Conservation (phyloP, 1,140 invertebrate genomes). For the Camponotus floridanus region DNA sequence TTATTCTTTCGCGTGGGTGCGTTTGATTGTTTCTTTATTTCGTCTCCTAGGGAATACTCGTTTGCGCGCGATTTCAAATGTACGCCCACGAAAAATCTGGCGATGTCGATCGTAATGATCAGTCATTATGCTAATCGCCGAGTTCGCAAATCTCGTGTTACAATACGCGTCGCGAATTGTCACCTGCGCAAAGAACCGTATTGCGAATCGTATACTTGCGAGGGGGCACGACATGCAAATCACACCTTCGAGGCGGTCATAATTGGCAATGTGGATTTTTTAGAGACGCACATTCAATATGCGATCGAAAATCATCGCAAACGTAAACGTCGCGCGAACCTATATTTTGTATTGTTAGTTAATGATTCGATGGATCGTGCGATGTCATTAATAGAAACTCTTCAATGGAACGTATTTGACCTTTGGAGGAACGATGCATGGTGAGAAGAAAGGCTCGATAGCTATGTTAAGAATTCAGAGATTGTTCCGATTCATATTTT, state of each 20-base stretch:
- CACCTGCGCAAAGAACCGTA: conserved; percentile 65
- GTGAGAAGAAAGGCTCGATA: conserved; percentile 3
- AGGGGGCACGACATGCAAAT: conserved; percentile 68
- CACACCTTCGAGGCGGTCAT: conserved; percentile 53
- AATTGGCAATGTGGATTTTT: conserved; percentile 58
- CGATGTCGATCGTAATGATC: conserved; percentile 69
- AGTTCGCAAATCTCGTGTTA: conserved; percentile 55
- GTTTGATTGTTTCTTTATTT: conserved; percentile 16
- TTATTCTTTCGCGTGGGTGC: neutral
- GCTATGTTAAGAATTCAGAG: neutral
- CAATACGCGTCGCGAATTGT: conserved; percentile 72
- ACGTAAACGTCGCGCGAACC: conserved; percentile 50
- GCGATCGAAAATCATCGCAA: conserved; percentile 39
- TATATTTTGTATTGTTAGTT: conserved; percentile 69
- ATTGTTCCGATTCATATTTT: neutral
- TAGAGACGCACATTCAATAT: conserved; percentile 61
- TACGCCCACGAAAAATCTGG: conserved; percentile 73
- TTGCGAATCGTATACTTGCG: conserved; percentile 65
- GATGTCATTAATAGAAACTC: conserved; percentile 30
- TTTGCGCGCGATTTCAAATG: conserved; percentile 60
- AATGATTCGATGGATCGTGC: conserved; percentile 55
- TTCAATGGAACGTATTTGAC: conserved; percentile 33
- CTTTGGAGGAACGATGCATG: neutral
- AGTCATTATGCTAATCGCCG: conserved; percentile 72
- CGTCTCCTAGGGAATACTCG: conserved; percentile 15